phyloP scores from a whole-genome alignment of 2,113 vertebrate species.

The Antechinus stuartii region DNA sequence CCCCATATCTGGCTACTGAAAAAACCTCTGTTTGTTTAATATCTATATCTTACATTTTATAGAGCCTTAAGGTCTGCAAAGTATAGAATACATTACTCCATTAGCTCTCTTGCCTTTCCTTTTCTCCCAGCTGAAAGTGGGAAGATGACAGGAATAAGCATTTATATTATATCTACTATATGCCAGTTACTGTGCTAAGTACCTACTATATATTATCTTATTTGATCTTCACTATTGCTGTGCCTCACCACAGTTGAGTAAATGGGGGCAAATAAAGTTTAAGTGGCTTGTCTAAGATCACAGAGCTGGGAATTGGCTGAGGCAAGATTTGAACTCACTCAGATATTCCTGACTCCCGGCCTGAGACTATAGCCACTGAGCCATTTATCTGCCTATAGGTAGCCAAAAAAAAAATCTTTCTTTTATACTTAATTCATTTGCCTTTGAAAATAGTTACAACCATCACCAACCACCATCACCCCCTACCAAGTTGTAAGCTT shows the following conservation, averaged over 20 bases:
- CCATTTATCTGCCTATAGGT: not conserved
- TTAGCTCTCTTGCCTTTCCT: not conserved
- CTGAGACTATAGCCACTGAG: not conserved
- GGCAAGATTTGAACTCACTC: conserved; percentile 1
- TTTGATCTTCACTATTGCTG: not conserved
- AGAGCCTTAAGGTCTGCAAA: not conserved
- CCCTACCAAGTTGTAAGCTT: not conserved
- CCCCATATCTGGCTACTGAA: not conserved
- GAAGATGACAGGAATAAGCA: not conserved
- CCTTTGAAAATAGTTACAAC: not conserved
- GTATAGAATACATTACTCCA: not conserved
- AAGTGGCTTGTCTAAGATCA: not conserved
- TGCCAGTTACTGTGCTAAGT: not conserved
- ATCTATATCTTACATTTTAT: not conserved
- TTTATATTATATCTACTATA: not conserved
- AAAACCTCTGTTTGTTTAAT: not conserved
- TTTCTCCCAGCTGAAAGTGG: not conserved
- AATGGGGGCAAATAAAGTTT: not conserved
- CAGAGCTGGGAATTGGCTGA: accelerated
- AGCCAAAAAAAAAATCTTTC: not conserved
- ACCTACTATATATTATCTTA: not conserved
- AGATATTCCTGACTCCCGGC: accelerated
- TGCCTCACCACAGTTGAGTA: too few species aligned
- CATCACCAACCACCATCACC: too few species aligned
- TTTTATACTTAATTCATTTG: not conserved